Evolutionary conservation across 2,113 vertebrate genomes (phyloP).

Genomic region (Caretta caretta): DNA sequence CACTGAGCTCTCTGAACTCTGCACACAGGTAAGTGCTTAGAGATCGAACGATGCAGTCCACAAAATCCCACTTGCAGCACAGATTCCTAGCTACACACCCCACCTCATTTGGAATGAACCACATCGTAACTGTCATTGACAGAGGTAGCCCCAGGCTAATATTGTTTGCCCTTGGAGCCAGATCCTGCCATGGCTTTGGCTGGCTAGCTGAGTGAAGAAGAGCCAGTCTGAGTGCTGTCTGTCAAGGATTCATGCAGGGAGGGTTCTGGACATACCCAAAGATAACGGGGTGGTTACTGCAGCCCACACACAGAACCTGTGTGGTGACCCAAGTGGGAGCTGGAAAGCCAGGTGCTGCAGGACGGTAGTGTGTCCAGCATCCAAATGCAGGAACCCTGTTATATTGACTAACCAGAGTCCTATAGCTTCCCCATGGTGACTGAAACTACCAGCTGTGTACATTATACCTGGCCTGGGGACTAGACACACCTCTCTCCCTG

Average conservation of each 20-base stretch:
- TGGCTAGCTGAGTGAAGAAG: too few relatives aligned
- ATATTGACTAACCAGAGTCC: background rate
- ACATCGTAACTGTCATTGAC: fast-evolving
- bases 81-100: fast-evolving
- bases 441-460: background rate
- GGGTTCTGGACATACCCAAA: fast-evolving
- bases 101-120: background rate
- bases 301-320: background rate
- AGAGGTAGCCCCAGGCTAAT: background rate
- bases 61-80: background rate
- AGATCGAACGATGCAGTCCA: fast-evolving
- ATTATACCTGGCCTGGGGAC: background rate
- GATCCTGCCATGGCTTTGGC: fast-evolving
- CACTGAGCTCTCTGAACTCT: background rate
- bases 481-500: background rate
- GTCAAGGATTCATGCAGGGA: fast-evolving
- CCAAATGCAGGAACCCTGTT: background rate
- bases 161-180: fast-evolving
- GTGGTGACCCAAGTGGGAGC: background rate
- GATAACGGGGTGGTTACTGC: background rate
- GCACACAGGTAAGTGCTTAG: background rate
- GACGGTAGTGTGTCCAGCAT: too few relatives aligned
- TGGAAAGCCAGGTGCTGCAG: background rate
- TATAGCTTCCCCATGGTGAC: background rate
- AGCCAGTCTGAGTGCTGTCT: fast-evolving